Percentiles rank a stretch among this genome's conserved stretches.
Conservation (phyloP, 2,113 vertebrate species). For the Nibea coibor region DNA sequence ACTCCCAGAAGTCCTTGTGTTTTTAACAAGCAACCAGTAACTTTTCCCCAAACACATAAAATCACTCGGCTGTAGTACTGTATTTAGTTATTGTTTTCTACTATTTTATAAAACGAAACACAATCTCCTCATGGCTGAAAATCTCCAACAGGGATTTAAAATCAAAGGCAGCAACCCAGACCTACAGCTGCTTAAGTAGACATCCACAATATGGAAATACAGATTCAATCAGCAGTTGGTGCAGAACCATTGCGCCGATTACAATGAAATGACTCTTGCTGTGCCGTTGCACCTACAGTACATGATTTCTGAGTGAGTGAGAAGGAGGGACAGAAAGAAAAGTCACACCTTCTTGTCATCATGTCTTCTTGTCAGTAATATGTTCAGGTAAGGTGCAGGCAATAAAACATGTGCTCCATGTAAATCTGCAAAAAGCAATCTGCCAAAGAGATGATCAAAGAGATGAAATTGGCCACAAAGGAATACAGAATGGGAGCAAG, state of each 20-base stretch:
- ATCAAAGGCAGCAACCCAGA: not conserved
- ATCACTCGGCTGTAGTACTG: not conserved
- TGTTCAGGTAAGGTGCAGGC: not conserved
- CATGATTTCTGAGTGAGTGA: not conserved
- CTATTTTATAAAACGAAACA: not conserved
- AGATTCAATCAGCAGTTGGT: not conserved
- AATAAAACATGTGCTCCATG: slow-evolving; percentile 1
- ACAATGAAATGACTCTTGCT: not conserved
- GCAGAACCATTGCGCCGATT: not conserved
- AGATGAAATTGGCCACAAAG: not conserved
- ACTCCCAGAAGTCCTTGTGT: not conserved
- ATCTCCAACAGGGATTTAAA: not conserved
- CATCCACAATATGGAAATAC: not conserved
- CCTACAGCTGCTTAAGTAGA: not conserved
- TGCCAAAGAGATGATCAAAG: slow-evolving; percentile 6
- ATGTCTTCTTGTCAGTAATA: not conserved
- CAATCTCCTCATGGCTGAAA: not conserved
- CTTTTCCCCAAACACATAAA: slow-evolving; percentile 16
- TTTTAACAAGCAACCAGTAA: slow-evolving; percentile 19
- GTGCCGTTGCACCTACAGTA: not conserved
- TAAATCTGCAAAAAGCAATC: not conserved
- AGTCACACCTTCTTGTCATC: not conserved
- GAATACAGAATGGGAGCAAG: not conserved
- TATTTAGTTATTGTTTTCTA: not conserved
- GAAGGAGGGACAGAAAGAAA: not conserved